Conservation (phyloP, 2,113 vertebrate species). For the Pyrgilauda ruficollis region DNA sequence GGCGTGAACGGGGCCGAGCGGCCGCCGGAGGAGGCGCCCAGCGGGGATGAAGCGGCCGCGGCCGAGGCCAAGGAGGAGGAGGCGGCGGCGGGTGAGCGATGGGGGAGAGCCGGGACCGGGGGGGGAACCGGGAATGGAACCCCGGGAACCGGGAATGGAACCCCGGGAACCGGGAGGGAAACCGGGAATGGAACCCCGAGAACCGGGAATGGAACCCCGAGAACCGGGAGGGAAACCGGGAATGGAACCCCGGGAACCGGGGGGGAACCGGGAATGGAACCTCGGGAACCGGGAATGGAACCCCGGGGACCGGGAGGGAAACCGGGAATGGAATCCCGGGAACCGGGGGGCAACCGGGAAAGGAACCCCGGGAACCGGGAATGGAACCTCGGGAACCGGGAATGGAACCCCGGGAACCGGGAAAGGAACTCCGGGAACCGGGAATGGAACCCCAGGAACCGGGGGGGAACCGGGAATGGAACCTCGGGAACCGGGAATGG, state of each 20-base stretch:
- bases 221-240: no score
- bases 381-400: no score
- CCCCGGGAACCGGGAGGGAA: neutral
- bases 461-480: neutral
- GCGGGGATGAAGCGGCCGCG: neutral
- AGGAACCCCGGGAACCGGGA: neutral
- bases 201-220: no score
- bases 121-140: neutral
- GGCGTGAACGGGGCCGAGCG: neutral
- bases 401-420: no score
- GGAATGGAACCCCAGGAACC: no score
- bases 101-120: neutral
- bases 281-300: neutral
- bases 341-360: neutral
- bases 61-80: neutral
- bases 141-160: neutral
- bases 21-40: neutral
- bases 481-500: no score
- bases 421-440: no score
- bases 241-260: no score
- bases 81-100: neutral
- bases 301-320: neutral
- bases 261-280: no score
- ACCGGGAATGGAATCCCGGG: no score
- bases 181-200: fast-evolving